A percentile compares a stretch with the other conserved stretches of the same genome.
phyloP scores from a whole-genome alignment of 1,140 invertebrate genomes.

The Drosophila sechellia region DNA sequence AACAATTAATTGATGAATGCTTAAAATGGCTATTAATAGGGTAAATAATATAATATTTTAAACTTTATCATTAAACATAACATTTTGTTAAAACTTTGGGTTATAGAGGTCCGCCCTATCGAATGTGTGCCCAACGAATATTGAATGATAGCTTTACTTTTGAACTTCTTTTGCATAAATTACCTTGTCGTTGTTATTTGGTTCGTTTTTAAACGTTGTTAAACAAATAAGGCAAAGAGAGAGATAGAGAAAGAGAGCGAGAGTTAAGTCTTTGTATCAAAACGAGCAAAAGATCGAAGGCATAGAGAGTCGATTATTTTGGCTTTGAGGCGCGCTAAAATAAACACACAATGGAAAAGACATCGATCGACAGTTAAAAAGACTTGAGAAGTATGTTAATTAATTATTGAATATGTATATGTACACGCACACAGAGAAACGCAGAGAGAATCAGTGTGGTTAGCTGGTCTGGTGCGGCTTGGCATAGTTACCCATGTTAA shows the following conservation, averaged over 20 bases:
- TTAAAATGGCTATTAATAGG: background rate
- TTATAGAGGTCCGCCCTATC: constrained; percentile 17
- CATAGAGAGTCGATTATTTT: constrained; percentile 33
- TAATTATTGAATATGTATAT: constrained; percentile 5
- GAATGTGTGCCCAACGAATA: constrained; percentile 26
- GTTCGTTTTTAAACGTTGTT: constrained; percentile 42
- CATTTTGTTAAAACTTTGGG: no score
- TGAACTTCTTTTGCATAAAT: constrained; percentile 57
- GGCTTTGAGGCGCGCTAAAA: constrained; percentile 54
- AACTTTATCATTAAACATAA: no score
- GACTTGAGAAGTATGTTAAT: constrained; percentile 22
- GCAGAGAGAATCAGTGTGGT: constrained; percentile 32
- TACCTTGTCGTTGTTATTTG: constrained; percentile 70
- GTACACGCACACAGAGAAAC: constrained; percentile 7
- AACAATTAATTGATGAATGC: no score
- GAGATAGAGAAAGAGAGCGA: constrained; percentile 47
- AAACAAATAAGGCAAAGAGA: constrained; percentile 38
- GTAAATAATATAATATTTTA: background rate
- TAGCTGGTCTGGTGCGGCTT: constrained; percentile 28
- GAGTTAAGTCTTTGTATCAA: constrained; percentile 48
- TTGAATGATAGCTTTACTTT: constrained; percentile 28
- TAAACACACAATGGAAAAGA: constrained; percentile 39
- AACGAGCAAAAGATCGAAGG: constrained; percentile 29
- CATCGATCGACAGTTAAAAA: constrained; percentile 31
- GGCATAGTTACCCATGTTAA: constrained; percentile 82